Evolutionary conservation across 2,797 vertebrate genomes (phyloP).

Genomic region (Gymnopithys bicolor): DNA sequence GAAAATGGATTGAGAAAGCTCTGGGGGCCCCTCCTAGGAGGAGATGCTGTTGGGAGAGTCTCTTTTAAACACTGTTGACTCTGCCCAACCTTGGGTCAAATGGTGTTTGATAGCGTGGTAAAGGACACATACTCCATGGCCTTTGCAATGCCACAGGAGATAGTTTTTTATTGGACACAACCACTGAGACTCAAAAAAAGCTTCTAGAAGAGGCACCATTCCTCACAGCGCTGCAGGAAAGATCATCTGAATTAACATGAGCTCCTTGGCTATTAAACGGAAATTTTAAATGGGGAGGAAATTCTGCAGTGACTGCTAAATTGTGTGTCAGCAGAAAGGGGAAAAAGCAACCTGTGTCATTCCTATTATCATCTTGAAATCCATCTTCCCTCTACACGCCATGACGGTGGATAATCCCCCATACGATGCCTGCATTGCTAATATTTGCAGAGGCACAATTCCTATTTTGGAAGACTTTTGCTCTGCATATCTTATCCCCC

Average conservation of each 20-base stretch:
- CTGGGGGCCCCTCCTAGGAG: background rate
- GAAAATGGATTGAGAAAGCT: background rate
- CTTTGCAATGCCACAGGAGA: background rate
- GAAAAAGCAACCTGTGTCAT: constrained; percentile 43
- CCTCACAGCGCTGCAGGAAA: accelerated
- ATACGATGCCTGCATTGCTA: background rate
- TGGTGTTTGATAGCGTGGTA: accelerated
- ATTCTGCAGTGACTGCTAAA: constrained; percentile 55
- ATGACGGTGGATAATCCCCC: constrained; percentile 33
- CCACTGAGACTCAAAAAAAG: background rate
- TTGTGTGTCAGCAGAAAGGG: constrained; percentile 54
- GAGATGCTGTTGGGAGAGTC: background rate
- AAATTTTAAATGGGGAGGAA: constrained; percentile 45
- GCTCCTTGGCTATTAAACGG: constrained; percentile 37
- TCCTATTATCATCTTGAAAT: constrained; percentile 57
- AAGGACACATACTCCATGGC: accelerated
- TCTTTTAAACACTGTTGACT: background rate
- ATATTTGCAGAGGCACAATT: constrained; percentile 3
- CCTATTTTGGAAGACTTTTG: background rate
- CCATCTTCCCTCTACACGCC: constrained; percentile 31
- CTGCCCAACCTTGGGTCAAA: background rate
- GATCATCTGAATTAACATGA: constrained; percentile 54
- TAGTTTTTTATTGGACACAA: background rate
- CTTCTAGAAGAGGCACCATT: background rate
- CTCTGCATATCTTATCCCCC: background rate